A percentile compares a stretch with the other conserved stretches of the same genome.
These are phyloP conservation scores for Gymnoscelis rufifasciata DNA, from an alignment of 2,888 invertebrate genomes.

Conservation along the genomic window DNA sequence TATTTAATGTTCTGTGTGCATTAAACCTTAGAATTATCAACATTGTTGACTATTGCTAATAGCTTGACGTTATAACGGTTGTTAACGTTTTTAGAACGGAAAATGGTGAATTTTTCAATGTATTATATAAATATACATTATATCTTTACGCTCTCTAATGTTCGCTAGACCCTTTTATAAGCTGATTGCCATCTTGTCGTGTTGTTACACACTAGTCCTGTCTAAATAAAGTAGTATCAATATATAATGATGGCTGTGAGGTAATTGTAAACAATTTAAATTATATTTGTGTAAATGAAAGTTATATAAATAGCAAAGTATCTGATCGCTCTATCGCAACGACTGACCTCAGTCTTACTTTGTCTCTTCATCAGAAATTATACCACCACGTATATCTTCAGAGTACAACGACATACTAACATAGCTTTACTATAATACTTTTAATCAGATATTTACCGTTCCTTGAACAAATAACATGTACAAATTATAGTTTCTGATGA, in stretches of 20 bases:
- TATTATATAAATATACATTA: slow-evolving; percentile 47
- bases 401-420: slow-evolving; percentile 10
- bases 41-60: slow-evolving; percentile 80
- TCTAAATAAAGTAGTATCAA: slow-evolving; percentile 78
- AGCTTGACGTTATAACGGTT: slow-evolving; percentile 65
- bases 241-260: slow-evolving; percentile 80
- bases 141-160: slow-evolving; percentile 64
- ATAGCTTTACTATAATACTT: slow-evolving; percentile 2
- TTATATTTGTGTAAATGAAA: slow-evolving; percentile 73
- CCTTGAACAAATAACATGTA: slow-evolving; percentile 4
- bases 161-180: slow-evolving; percentile 76
- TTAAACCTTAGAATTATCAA: slow-evolving; percentile 73
- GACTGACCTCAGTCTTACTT: slow-evolving; percentile 41
- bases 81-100: slow-evolving; percentile 77
- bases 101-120: slow-evolving; percentile 73
- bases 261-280: slow-evolving; percentile 78
- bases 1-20: slow-evolving; percentile 69
- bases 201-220: slow-evolving; percentile 73
- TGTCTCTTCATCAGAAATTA: slow-evolving; percentile 30
- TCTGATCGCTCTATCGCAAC: slow-evolving; percentile 52
- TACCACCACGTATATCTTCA: slow-evolving; percentile 5
- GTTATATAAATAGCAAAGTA: slow-evolving; percentile 52
- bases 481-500: slow-evolving; percentile 23
- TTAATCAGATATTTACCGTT: neutral
- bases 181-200: slow-evolving; percentile 71